phyloP scores from a whole-genome alignment of 1,140 invertebrate species.

The Lasioglossum baleicum region DNA sequence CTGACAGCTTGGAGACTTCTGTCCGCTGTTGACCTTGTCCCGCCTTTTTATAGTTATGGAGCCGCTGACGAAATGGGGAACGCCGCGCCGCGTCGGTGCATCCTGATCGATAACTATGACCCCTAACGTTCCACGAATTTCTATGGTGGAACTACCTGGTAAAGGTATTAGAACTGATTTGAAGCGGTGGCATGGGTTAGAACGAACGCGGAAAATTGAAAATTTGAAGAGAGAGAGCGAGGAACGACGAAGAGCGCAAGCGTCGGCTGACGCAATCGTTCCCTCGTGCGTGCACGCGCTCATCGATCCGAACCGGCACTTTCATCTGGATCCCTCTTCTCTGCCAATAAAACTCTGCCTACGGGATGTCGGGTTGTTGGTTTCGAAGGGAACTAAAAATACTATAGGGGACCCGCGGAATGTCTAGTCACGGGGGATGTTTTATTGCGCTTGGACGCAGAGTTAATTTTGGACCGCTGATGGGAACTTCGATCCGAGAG shows the following conservation, averaged over 20 bases:
- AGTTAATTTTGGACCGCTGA: neutral
- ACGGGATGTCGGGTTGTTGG: neutral
- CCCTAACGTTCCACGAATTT: neutral
- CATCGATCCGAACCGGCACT: constrained; percentile 26
- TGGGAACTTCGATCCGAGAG: neutral
- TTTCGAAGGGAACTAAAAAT: constrained; percentile 30
- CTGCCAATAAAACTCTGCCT: constrained; percentile 16
- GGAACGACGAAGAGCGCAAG: constrained; percentile 11
- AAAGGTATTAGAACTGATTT: no score
- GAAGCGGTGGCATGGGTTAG: neutral
- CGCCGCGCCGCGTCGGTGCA: constrained; percentile 18
- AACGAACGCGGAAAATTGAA: neutral
- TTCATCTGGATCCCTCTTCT: constrained; percentile 34
- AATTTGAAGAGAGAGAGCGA: neutral
- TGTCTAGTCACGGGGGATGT: neutral
- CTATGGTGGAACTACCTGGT: neutral
- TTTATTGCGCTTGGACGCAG: neutral
- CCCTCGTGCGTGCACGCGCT: neutral
- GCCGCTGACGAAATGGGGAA: constrained; percentile 53
- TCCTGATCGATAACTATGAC: neutral
- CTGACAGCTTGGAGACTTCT: constrained; percentile 69
- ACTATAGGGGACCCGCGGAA: constrained; percentile 4
- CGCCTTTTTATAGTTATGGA: constrained; percentile 66
- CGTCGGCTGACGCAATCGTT: constrained; percentile 26
- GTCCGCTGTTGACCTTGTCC: constrained; percentile 75